phyloP scores from a whole-genome alignment of 2,888 invertebrate species.

The Cephus runcator region DNA sequence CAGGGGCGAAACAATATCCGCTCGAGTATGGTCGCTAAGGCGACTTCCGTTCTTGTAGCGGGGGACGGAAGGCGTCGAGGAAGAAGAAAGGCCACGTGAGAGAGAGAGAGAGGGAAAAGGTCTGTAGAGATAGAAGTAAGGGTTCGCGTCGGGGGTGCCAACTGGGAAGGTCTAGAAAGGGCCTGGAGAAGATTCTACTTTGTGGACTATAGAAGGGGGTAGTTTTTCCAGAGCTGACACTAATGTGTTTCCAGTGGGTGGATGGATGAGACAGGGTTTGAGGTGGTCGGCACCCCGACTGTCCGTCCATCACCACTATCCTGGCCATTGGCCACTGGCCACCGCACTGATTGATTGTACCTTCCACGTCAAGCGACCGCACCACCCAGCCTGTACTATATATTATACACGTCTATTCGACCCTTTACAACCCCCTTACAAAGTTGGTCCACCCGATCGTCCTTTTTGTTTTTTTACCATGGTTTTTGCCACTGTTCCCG shows the following conservation, averaged over 20 bases:
- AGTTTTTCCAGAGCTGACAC: slow-evolving; percentile 26
- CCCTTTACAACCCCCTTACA: not conserved
- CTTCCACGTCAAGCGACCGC: slow-evolving; percentile 24
- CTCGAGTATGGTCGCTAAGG: not conserved
- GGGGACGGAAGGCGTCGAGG: not conserved
- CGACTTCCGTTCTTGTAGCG: slow-evolving; percentile 1
- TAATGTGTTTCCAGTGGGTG: slow-evolving; percentile 26
- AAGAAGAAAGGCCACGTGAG: not conserved
- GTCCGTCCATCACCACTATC: slow-evolving; percentile 35
- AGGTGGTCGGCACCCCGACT: slow-evolving; percentile 17
- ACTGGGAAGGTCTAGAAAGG: not conserved
- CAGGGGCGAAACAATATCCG: slow-evolving; percentile 15
- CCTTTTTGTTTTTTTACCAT: too few relatives aligned
- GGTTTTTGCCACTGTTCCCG: too few relatives aligned
- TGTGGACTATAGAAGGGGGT: slow-evolving; percentile 10
- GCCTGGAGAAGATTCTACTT: not conserved
- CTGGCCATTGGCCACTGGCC: slow-evolving; percentile 15
- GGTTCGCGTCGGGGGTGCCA: not conserved
- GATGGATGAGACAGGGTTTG: slow-evolving; percentile 25
- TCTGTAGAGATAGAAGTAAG: not conserved
- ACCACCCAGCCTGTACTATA: not conserved
- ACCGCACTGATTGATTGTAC: slow-evolving; percentile 41
- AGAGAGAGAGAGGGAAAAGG: not conserved
- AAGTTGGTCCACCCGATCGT: too few relatives aligned
- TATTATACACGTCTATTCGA: not conserved